These are phyloP conservation scores for Catocala fraxini DNA, from an alignment of 2,888 invertebrate genomes.

Conservation along the genomic window DNA sequence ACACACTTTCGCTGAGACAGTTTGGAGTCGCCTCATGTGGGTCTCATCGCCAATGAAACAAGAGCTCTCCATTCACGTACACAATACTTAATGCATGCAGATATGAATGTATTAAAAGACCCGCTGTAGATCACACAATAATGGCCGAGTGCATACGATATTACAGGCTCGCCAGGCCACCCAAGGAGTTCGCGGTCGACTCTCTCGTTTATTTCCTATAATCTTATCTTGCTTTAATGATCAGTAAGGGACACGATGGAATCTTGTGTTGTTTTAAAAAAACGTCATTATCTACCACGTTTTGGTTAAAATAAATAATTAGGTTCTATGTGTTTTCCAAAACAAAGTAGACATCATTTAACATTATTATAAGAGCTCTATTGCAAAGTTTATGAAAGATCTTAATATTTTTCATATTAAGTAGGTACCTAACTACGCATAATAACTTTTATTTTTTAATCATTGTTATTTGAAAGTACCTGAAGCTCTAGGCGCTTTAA, in stretches of 20 bases:
- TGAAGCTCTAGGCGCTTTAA: too few relatives aligned
- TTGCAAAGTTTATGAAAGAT: too few relatives aligned
- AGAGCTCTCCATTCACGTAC: slow-evolving; percentile 52
- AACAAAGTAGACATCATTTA: too few relatives aligned
- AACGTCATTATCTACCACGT: slow-evolving; percentile 7
- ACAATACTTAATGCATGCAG: slow-evolving; percentile 43
- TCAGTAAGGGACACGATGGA: slow-evolving; percentile 61
- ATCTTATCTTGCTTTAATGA: slow-evolving; percentile 76
- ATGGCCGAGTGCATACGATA: slow-evolving; percentile 64
- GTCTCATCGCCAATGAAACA: slow-evolving; percentile 52
- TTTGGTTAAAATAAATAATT: not conserved
- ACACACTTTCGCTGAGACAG: slow-evolving; percentile 85
- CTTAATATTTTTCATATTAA: too few relatives aligned
- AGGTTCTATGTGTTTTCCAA: too few relatives aligned
- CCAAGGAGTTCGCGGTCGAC: slow-evolving; percentile 68
- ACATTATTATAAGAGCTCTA: too few relatives aligned
- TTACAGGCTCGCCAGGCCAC: slow-evolving; percentile 70
- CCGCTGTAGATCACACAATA: slow-evolving; percentile 58
- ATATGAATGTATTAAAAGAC: slow-evolving; percentile 44
- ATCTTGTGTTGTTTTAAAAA: slow-evolving; percentile 24
- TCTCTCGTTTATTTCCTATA: slow-evolving; percentile 74
- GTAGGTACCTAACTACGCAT: too few relatives aligned
- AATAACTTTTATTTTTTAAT: too few relatives aligned
- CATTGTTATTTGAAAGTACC: too few relatives aligned
- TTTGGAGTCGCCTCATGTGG: slow-evolving; percentile 67